phyloP scores from a whole-genome alignment of 2,888 invertebrate genomes.

The Scaeva pyrastri region DNA sequence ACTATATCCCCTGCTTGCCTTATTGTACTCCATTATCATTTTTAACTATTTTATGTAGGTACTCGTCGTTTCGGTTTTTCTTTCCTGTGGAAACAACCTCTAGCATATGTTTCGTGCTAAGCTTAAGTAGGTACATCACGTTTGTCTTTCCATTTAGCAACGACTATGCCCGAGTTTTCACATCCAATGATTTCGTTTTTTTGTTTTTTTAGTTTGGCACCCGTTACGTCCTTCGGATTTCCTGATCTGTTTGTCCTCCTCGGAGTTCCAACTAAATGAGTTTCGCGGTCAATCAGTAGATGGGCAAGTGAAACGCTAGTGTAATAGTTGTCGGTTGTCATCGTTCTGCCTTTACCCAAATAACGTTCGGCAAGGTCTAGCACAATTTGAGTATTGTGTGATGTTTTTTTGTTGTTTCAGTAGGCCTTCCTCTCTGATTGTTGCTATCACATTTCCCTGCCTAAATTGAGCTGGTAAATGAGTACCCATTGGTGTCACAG shows the following conservation, averaged over 20 bases:
- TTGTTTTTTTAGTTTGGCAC: conserved; percentile 19
- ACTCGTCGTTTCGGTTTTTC: conserved; percentile 5
- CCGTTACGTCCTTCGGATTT: conserved; percentile 21
- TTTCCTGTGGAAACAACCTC: conserved; percentile 23
- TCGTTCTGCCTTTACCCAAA: not conserved
- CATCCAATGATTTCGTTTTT: conserved; percentile 15
- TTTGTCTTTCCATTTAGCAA: conserved; percentile 6
- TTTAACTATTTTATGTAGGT: conserved; percentile 15
- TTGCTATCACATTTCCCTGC: not conserved
- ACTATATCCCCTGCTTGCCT: conserved; percentile 18
- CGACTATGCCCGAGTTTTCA: not conserved
- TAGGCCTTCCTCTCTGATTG: not conserved
- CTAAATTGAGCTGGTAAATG: not conserved
- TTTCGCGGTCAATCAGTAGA: conserved; percentile 6
- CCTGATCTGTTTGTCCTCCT: conserved; percentile 27
- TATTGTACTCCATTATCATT: conserved; percentile 19
- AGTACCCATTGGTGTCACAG: not conserved
- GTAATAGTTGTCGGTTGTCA: not conserved
- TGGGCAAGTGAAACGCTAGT: not conserved
- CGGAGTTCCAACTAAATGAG: conserved; percentile 23
- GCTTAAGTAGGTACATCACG: conserved; percentile 3
- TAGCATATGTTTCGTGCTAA: conserved; percentile 15
- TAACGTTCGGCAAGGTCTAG: not conserved
- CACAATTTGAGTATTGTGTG: not conserved
- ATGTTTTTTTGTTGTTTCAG: no score